Conservation (phyloP, 37 sponge, comb jelly and placozoan genomes). For the Tethya wilhelma region DNA sequence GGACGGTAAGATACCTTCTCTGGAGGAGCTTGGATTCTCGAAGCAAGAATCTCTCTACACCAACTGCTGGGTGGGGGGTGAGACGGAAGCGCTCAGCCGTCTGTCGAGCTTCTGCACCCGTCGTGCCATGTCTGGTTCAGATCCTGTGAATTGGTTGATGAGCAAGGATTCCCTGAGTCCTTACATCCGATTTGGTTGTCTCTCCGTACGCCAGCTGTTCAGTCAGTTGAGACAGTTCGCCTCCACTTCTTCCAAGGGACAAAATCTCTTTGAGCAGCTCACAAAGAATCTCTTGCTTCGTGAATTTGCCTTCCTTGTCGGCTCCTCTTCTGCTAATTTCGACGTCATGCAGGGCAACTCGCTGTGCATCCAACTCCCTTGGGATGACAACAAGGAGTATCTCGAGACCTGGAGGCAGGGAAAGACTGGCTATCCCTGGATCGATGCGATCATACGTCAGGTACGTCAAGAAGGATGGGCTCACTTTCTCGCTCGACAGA, state of each 20-base stretch:
- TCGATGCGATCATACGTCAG: slow-evolving; percentile 91
- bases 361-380: slow-evolving; percentile 84
- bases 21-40: slow-evolving; percentile 52
- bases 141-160: slow-evolving; percentile 54
- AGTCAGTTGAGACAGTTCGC: slow-evolving; percentile 61
- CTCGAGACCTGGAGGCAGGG: slow-evolving; percentile 63
- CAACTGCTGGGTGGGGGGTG: slow-evolving; percentile 75
- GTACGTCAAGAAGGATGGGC: slow-evolving; percentile 79
- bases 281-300: slow-evolving; percentile 73
- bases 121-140: slow-evolving; percentile 29
- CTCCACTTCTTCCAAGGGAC: slow-evolving; percentile 45
- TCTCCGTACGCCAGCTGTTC: slow-evolving; percentile 82
- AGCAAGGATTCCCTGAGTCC: slow-evolving; percentile 82
- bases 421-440: slow-evolving; percentile 87
- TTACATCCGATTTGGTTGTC: slow-evolving; percentile 85
- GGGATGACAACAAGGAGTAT: slow-evolving; percentile 69
- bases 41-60: slow-evolving; percentile 52
- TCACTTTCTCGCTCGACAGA: slow-evolving; percentile 73
- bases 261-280: slow-evolving; percentile 52
- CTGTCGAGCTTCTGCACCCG: slow-evolving; percentile 63
- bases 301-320: slow-evolving; percentile 83
- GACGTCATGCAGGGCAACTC: slow-evolving; percentile 78
- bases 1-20: slow-evolving; percentile 42
- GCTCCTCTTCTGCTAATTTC: slow-evolving; percentile 62
- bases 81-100: slow-evolving; percentile 65